Conservation (phyloP, 2,888 invertebrate species). For the Nudaria mundana region DNA sequence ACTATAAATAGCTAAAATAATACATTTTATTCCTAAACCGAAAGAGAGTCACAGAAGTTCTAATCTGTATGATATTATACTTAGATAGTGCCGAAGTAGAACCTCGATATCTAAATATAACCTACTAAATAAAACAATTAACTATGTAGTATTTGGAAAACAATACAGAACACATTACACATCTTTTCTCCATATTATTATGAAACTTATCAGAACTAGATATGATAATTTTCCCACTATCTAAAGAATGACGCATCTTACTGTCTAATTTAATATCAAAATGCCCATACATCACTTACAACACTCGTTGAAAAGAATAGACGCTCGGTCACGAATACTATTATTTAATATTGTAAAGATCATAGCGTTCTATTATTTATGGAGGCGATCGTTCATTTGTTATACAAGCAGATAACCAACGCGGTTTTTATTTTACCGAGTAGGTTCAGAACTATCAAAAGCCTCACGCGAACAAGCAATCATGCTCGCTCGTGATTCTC, state of each 20-base stretch:
- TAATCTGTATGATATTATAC: no score
- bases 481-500: slow-evolving; percentile 54
- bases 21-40: no score
- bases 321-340: slow-evolving; percentile 49
- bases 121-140: no score
- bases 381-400: slow-evolving; percentile 51
- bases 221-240: no score
- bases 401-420: slow-evolving; percentile 40
- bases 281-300: slow-evolving; percentile 36
- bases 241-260: slow-evolving; percentile 13
- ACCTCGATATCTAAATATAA: no score
- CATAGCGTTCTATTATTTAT: slow-evolving; percentile 51
- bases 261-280: slow-evolving; percentile 42
- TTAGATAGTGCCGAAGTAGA: no score
- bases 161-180: no score
- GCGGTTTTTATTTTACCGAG: slow-evolving; percentile 47
- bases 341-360: slow-evolving; percentile 52
- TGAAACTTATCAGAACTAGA: no score
- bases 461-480: slow-evolving; percentile 69
- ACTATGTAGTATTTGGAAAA: no score
- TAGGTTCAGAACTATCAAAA: slow-evolving; percentile 56
- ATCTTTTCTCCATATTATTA: no score
- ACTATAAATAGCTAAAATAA: no score
- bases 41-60: no score
- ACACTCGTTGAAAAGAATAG: slow-evolving; percentile 37